Evolutionary conservation across 2,797 vertebrate genomes (phyloP), one percentile per base, ranked within the genome.

Genomic region (Knipowitschia caucasica): DNA sequence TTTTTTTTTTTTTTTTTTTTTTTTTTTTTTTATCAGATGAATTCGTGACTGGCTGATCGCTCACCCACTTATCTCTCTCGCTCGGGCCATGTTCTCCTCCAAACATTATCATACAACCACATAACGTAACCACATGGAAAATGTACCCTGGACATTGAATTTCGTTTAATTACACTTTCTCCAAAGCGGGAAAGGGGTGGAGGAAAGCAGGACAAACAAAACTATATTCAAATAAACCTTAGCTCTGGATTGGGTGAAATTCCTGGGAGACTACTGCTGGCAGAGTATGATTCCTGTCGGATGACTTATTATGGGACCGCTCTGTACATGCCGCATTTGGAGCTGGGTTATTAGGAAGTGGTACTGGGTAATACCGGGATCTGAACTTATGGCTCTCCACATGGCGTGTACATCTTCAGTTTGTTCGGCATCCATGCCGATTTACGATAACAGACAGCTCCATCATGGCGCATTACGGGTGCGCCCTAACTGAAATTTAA

Each of bases 171-270:
- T 78, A 67, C 45, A 62, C 62, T 68, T 72, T 62, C 64, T 20
- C 66, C 54, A 62, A 18, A 55, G 46, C 26, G 12, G 14, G n/a
- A n/a, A n/a, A n/a, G n/a, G n/a, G 50, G 17, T 46, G 27, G 47
- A 8, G 8, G 2, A 23, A 47, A 45, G 50, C 67, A 66, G 75
- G 77, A 75, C 50, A 76, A 81, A 80, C 70, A 85, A 87, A 86
- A 87, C 76, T 1, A 89, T 86, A 83, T 76, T 88, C 78, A 88
- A 84, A 88, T 88, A 84, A 77, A 67, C n/a, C 51, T 59, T 56
- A 46, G 62, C 23, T 53, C 49, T 62, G 46, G 64, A 73, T 70
- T 43, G 61, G 56, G 67, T n/a, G n/a, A 59, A 49, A 27, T 55
- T 56, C 38, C 17, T 1, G 25, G 11, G 50, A 56, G 35, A 26